Evolutionary conservation across 2,888 invertebrate species (phyloP).

Genomic region (Temnothorax unifasciatus): DNA sequence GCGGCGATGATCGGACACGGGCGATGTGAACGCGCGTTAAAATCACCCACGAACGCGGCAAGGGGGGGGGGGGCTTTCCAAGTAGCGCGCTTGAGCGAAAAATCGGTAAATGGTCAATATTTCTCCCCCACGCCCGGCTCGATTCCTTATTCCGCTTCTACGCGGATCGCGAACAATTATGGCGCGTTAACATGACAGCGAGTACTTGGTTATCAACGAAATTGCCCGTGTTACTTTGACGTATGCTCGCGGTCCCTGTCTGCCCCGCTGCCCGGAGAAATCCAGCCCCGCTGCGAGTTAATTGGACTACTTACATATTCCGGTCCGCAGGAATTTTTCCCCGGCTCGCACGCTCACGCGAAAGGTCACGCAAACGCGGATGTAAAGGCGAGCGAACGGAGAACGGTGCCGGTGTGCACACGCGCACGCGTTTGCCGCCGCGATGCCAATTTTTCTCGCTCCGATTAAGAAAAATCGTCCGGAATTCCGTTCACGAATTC

Average conservation of each 20-base stretch:
- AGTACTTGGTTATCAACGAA: constrained; percentile 32
- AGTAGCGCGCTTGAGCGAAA: not conserved
- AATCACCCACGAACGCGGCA: not conserved
- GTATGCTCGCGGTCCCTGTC: not conserved
- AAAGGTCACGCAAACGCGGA: constrained; percentile 70
- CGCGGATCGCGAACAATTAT: constrained; percentile 9
- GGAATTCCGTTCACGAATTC: too few relatives aligned
- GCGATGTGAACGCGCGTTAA: not conserved
- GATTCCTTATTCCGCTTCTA: not conserved
- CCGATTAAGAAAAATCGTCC: constrained; percentile 25
- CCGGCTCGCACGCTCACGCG: constrained; percentile 58
- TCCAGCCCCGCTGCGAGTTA: constrained; percentile 49
- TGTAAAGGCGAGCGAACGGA: constrained; percentile 62
- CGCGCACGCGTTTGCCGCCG: not conserved
- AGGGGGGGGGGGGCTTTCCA: not conserved
- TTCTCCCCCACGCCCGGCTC: not conserved
- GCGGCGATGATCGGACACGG: not conserved
- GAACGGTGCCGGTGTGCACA: constrained; percentile 56
- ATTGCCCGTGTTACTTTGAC: constrained; percentile 33
- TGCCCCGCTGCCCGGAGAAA: constrained; percentile 40
- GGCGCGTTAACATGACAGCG: constrained; percentile 1
- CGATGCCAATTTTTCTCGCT: constrained; percentile 43
- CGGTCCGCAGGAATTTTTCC: constrained; percentile 62
- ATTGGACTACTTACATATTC: constrained; percentile 58
- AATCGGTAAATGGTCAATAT: not conserved